Conservation (phyloP, 2,888 invertebrate species). For the Anoplius nigerrimus region DNA sequence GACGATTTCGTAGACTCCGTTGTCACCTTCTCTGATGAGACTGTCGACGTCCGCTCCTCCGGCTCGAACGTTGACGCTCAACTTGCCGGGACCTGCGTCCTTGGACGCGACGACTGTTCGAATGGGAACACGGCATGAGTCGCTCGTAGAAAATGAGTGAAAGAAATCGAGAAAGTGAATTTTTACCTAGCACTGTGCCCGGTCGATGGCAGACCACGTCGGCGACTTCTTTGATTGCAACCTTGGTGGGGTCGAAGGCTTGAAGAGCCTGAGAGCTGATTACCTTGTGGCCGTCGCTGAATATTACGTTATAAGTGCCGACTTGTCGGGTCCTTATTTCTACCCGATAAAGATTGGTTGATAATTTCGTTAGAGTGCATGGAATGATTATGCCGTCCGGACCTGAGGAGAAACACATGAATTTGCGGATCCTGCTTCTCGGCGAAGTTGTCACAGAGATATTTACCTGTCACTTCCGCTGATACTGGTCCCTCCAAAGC, state of each 20-base stretch:
- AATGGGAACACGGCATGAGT: conserved; percentile 7
- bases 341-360: conserved; percentile 81
- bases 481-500: conserved; percentile 73
- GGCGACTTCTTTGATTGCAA: conserved; percentile 84
- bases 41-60: conserved; percentile 90
- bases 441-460: conserved; percentile 1
- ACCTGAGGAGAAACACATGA: conserved; percentile 62
- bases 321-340: conserved; percentile 87
- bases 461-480: conserved; percentile 76
- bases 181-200: conserved; percentile 83
- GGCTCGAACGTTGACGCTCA: conserved; percentile 88
- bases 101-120: conserved; percentile 80
- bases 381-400: conserved; percentile 77
- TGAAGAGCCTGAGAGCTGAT: conserved; percentile 80
- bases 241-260: conserved; percentile 86
- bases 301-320: conserved; percentile 84
- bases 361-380: conserved; percentile 76
- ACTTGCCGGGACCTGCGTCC: conserved; percentile 89
- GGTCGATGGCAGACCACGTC: conserved; percentile 89
- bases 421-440: neutral
- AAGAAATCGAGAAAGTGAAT: neutral
- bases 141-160: neutral
- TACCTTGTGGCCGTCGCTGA: conserved; percentile 79
- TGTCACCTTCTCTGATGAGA: conserved; percentile 84
- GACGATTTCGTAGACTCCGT: conserved; percentile 87